Conservation (phyloP, 2,888 invertebrate genomes). For the Eledone cirrhosa region DNA sequence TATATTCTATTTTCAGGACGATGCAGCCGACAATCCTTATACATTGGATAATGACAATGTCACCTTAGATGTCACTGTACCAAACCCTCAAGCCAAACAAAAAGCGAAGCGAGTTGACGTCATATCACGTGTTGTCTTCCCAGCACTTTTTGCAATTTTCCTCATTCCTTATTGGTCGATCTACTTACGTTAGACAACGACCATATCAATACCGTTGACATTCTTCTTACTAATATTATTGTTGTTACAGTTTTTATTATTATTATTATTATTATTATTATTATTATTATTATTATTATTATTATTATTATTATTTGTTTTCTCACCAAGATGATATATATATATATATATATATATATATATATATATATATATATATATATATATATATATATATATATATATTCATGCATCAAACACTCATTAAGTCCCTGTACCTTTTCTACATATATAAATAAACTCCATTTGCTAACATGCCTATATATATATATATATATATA, state of each 20-base stretch:
- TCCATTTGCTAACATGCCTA: too few species aligned
- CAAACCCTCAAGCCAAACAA: constrained; percentile 8
- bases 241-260: neutral
- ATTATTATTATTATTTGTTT: neutral
- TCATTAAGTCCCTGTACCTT: neutral
- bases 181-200: constrained; percentile 10
- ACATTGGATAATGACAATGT: neutral
- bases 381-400: neutral
- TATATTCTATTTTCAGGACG: neutral
- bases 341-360: constrained; percentile 18
- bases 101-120: constrained; percentile 22
- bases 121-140: constrained; percentile 15
- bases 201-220: too few species aligned
- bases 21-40: neutral
- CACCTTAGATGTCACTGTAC: constrained; percentile 22
- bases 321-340: neutral
- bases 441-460: neutral
- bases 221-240: neutral
- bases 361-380: constrained; percentile 8
- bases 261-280: too few species aligned
- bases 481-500: neutral
- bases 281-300: neutral
- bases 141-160: constrained; percentile 13
- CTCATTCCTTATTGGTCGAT: constrained; percentile 22
- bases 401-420: neutral